phyloP scores from a whole-genome alignment of 2,888 invertebrate genomes.

The Eremobia ochroleuca region DNA sequence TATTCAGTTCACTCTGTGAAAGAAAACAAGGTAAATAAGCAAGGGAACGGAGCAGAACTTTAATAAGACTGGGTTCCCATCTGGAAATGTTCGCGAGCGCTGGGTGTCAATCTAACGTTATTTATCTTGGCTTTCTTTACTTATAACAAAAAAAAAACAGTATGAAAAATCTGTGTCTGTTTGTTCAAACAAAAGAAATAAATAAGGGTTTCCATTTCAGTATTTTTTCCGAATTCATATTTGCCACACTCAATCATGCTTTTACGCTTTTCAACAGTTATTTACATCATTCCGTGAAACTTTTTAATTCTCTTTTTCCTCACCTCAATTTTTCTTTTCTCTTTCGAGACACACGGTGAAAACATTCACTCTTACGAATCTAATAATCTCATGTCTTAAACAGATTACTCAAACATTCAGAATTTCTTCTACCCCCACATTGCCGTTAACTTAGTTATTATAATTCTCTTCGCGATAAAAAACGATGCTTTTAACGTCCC shows the following conservation, averaged over 20 bases:
- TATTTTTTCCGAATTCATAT: background rate
- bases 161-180: no score
- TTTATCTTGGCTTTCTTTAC: constrained; percentile 5
- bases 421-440: background rate
- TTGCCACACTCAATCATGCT: background rate
- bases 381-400: background rate
- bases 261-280: background rate
- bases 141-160: no score
- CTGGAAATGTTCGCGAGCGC: constrained; percentile 2
- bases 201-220: background rate
- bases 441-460: constrained; percentile 29
- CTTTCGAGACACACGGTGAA: background rate
- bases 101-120: background rate
- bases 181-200: background rate
- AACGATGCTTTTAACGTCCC: constrained; percentile 44
- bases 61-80: constrained; percentile 31
- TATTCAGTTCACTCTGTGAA: constrained; percentile 36
- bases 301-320: background rate
- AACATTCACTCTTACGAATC: background rate
- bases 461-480: constrained; percentile 41
- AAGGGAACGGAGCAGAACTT: constrained; percentile 22
- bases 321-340: no score
- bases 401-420: background rate
- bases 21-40: constrained; percentile 46
- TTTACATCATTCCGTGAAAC: background rate